Evolutionary conservation across 2,797 vertebrate genomes (phyloP).

Genomic region (Heteromormyrus szaboi): DNA sequence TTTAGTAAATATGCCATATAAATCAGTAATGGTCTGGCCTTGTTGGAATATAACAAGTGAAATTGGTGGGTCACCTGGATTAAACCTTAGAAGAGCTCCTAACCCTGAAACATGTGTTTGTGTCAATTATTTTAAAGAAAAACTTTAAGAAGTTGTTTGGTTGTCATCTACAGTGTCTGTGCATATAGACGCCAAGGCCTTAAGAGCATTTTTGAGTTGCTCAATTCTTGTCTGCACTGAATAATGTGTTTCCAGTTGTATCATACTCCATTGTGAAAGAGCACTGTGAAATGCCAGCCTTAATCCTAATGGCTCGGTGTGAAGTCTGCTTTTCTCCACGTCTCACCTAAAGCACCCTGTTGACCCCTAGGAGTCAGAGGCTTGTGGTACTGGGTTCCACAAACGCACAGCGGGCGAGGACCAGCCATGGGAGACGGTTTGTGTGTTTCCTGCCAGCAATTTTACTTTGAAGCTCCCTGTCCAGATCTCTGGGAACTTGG

Average conservation of each 20-base stretch:
- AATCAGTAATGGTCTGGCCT: background rate
- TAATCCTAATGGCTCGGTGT: background rate
- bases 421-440: background rate
- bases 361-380: background rate
- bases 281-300: background rate
- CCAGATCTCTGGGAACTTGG: conserved; percentile 17
- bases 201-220: background rate
- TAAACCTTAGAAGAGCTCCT: background rate
- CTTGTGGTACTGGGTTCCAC: background rate
- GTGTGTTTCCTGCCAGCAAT: background rate
- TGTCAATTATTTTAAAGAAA: background rate
- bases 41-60: background rate
- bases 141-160: background rate
- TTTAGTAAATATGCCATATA: background rate
- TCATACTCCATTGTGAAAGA: background rate
- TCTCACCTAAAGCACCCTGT: background rate
- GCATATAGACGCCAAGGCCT: background rate
- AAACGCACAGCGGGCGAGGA: background rate
- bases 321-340: background rate
- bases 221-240: background rate
- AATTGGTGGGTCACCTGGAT: background rate
- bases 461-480: conserved; percentile 2
- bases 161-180: background rate
- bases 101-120: background rate
- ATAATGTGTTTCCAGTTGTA: background rate